Conservation (phyloP, 1,140 invertebrate genomes). For the Drosophila kohkoa region DNA sequence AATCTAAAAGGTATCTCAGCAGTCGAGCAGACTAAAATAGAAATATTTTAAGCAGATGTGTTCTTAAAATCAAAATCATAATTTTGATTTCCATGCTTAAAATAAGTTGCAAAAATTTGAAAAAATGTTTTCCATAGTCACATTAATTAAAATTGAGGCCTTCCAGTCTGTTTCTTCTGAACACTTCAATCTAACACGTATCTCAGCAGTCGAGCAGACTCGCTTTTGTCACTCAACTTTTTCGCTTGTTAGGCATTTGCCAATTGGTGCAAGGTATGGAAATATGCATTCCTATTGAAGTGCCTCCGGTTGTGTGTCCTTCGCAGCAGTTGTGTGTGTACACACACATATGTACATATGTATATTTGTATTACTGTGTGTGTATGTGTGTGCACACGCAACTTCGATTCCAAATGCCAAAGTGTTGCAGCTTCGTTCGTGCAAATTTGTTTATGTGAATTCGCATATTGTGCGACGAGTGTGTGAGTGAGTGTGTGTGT, state of each 20-base stretch:
- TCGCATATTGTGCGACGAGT: slow-evolving; percentile 45
- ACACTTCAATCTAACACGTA: background rate
- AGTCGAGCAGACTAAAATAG: too few species aligned
- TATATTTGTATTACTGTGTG: background rate
- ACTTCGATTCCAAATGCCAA: slow-evolving; percentile 69
- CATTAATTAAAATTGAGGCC: too few species aligned
- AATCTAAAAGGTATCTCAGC: too few species aligned
- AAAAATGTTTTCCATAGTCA: too few species aligned
- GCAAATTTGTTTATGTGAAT: slow-evolving; percentile 78
- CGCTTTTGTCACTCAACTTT: background rate
- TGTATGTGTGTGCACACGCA: slow-evolving; percentile 23
- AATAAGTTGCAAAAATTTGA: too few species aligned
- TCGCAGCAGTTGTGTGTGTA: background rate
- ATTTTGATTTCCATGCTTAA: too few species aligned
- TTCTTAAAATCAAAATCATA: too few species aligned
- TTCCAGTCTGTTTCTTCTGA: background rate
- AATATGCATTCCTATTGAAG: slow-evolving; percentile 13
- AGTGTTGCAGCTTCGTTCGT: slow-evolving; percentile 70
- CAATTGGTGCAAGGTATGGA: slow-evolving; percentile 3
- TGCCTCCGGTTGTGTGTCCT: slow-evolving; percentile 16
- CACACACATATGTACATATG: background rate
- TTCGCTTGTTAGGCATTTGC: slow-evolving; percentile 4
- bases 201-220: background rate
- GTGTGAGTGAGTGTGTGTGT: slow-evolving; percentile 13
- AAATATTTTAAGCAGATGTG: too few species aligned